These are phyloP conservation scores for Urechis unicinctus DNA, from an alignment of 2,888 invertebrate genomes.

Conservation along the genomic window DNA sequence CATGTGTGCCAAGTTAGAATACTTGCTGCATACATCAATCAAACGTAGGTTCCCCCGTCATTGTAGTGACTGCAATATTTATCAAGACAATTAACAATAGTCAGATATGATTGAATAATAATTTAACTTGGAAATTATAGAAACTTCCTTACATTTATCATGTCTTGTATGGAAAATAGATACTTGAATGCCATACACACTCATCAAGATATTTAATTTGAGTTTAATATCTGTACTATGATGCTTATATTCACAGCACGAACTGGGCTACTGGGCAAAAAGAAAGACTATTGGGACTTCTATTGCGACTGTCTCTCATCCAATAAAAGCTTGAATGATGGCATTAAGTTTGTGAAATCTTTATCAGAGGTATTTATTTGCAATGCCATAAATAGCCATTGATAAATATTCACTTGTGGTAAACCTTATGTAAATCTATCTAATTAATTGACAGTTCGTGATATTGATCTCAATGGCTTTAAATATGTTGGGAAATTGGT, in stretches of 20 bases:
- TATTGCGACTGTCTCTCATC: constrained; percentile 46
- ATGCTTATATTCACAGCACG: constrained; percentile 28
- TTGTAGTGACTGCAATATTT: too few relatives aligned
- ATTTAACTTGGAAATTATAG: neutral
- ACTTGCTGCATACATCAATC: constrained; percentile 44
- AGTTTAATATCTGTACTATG: neutral
- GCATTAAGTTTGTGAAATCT: constrained; percentile 50
- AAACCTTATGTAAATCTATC: too few relatives aligned
- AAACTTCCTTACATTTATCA: neutral
- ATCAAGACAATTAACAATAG: too few relatives aligned
- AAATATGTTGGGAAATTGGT: too few relatives aligned
- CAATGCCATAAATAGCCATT: neutral
- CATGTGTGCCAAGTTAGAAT: constrained; percentile 51
- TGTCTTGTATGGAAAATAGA: too few relatives aligned
- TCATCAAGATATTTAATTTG: neutral
- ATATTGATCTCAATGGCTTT: too few relatives aligned
- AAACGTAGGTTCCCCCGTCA: constrained; percentile 50
- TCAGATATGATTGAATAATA: too few relatives aligned
- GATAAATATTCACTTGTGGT: too few relatives aligned
- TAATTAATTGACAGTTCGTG: too few relatives aligned
- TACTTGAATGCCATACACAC: too few relatives aligned
- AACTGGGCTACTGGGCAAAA: constrained; percentile 40
- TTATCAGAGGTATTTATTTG: constrained; percentile 40
- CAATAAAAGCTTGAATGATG: constrained; percentile 48
- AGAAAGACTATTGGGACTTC: constrained; percentile 52